Evolutionary conservation across 2,888 invertebrate genomes (phyloP).

Genomic region (Acleris sparsana): DNA sequence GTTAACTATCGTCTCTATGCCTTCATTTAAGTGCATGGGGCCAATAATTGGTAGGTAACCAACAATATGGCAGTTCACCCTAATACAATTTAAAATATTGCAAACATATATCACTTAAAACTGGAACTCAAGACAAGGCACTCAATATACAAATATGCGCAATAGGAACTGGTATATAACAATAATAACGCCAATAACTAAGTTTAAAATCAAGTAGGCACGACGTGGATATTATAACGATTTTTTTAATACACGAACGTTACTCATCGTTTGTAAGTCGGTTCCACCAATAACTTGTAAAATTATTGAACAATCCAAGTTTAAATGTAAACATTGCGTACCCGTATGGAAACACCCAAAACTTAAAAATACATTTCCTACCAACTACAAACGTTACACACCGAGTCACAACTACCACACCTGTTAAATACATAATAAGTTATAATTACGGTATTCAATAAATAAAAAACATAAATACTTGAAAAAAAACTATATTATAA

Average conservation of each 20-base stretch:
- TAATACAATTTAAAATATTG: too few species aligned
- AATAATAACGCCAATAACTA: background rate
- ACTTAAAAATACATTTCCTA: slow-evolving; percentile 18
- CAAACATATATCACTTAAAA: too few species aligned
- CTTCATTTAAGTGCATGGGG: too few species aligned
- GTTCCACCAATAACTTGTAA: too few species aligned
- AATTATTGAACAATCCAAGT: background rate
- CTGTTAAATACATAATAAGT: background rate
- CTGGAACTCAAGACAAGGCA: too few species aligned
- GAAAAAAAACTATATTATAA: slow-evolving; percentile 12
- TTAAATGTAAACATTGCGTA: slow-evolving; percentile 11
- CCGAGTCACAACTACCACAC: slow-evolving; percentile 20
- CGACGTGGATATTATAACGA: slow-evolving; percentile 15
- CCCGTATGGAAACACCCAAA: slow-evolving; percentile 32
- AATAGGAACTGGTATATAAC: too few species aligned
- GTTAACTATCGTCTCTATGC: too few species aligned
- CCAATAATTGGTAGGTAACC: too few species aligned
- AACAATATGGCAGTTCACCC: too few species aligned
- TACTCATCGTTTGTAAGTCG: too few species aligned
- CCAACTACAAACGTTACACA: slow-evolving; percentile 8
- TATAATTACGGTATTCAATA: slow-evolving; percentile 7
- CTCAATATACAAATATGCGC: too few species aligned
- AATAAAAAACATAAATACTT: slow-evolving; percentile 12
- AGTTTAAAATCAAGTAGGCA: slow-evolving; percentile 7
- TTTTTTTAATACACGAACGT: background rate